These are phyloP conservation scores for Oenanthe oenanthe DNA, from an alignment of 2,113 vertebrate species.

Conservation along the genomic window DNA sequence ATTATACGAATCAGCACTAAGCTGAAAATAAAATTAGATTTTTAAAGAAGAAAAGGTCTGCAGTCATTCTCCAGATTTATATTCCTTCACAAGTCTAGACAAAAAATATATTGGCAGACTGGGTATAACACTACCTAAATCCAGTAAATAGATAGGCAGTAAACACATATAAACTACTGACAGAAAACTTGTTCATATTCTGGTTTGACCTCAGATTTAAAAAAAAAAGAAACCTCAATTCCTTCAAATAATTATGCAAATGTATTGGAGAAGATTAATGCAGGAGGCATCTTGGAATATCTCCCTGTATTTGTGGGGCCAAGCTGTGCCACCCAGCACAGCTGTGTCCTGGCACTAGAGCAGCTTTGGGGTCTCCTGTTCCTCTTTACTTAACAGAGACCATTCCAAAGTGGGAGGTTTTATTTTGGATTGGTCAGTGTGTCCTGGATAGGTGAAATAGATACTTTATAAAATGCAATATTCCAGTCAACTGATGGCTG, in stretches of 20 bases:
- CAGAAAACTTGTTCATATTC: background rate
- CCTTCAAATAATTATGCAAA: background rate
- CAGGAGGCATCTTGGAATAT: background rate
- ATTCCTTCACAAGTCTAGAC: background rate
- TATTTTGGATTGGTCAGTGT: background rate
- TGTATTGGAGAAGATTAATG: background rate
- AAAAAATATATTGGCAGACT: background rate
- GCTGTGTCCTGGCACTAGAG: accelerated
- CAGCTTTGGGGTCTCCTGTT: background rate
- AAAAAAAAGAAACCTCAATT: background rate
- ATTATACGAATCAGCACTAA: background rate
- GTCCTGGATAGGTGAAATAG: background rate
- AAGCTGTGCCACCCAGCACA: background rate
- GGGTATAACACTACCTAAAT: background rate
- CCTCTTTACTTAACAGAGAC: background rate
- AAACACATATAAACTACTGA: background rate
- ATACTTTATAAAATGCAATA: background rate
- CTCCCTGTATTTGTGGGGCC: background rate
- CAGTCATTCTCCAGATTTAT: background rate
- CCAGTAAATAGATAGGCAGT: background rate
- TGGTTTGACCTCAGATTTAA: background rate
- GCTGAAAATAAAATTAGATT: slow-evolving; percentile 30
- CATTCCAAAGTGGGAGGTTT: background rate
- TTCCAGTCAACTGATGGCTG: background rate
- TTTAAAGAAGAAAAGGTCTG: background rate